These are phyloP conservation scores for Callocephalon fimbriatum DNA, from an alignment of 2,113 vertebrate genomes.

Conservation along the genomic window DNA sequence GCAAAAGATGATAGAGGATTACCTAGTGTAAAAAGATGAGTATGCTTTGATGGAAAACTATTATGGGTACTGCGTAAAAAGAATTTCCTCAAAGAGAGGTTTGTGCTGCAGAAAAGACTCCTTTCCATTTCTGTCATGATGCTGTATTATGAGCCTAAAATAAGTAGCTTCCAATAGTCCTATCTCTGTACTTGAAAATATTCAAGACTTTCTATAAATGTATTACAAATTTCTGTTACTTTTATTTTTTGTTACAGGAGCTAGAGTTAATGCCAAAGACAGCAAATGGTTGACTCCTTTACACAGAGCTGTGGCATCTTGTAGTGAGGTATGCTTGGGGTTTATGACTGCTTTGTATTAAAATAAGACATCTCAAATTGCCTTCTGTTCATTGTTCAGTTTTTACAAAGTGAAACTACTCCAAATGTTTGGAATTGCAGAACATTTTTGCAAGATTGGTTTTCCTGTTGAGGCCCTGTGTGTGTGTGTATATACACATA, in stretches of 20 bases:
- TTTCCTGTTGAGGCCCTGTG: not conserved
- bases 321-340: constrained; percentile 90
- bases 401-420: not conserved
- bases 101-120: not conserved
- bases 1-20: not conserved
- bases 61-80: not conserved
- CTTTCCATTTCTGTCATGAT: not conserved
- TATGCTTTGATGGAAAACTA: not conserved
- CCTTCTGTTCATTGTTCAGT: not conserved
- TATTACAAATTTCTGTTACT: constrained; percentile 13
- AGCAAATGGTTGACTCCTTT: constrained; percentile 99
- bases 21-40: not conserved
- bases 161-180: not conserved
- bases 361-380: not conserved
- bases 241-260: constrained; percentile 85
- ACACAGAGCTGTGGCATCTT: constrained; percentile 97
- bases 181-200: not conserved
- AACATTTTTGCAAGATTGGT: not conserved
- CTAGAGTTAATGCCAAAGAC: constrained; percentile 99
- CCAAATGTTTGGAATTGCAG: not conserved
- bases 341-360: not conserved
- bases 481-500: not conserved
- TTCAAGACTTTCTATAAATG: constrained; percentile 7
- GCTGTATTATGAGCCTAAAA: not conserved
- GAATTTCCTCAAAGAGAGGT: not conserved